Percentiles rank a stretch among this genome's conserved stretches.
phyloP scores from a whole-genome alignment of 2,113 vertebrate species.

The Odontesthes bonariensis region DNA sequence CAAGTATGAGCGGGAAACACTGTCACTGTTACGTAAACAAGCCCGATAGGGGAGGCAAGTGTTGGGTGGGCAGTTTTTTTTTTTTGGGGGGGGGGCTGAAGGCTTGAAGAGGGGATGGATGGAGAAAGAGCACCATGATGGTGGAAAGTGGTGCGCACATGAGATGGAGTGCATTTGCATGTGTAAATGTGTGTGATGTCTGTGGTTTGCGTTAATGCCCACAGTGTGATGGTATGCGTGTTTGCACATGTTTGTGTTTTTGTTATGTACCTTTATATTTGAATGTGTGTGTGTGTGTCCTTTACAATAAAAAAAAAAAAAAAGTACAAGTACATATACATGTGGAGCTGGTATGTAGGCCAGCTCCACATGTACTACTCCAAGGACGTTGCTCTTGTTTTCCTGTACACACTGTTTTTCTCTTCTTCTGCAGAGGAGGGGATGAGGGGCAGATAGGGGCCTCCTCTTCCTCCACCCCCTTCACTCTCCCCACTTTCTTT shows the following conservation, averaged over 20 bases:
- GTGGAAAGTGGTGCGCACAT: slow-evolving; percentile 3
- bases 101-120: slow-evolving; percentile 9
- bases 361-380: slow-evolving; percentile 52
- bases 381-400: slow-evolving; percentile 66
- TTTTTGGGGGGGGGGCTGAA: neutral
- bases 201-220: neutral
- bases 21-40: slow-evolving; percentile 76
- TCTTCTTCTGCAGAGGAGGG: slow-evolving; percentile 23
- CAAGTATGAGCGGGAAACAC: slow-evolving; percentile 75
- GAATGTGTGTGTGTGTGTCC: slow-evolving; percentile 11
- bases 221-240: neutral
- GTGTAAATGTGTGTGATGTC: neutral
- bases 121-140: slow-evolving; percentile 19
- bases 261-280: slow-evolving; percentile 10
- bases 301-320: slow-evolving; percentile 46
- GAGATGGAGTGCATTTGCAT: slow-evolving; percentile 10
- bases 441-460: slow-evolving; percentile 27
- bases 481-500: slow-evolving; percentile 29
- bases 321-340: neutral
- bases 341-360: slow-evolving; percentile 16
- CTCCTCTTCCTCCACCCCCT: slow-evolving; percentile 21
- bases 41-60: slow-evolving; percentile 56
- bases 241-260: slow-evolving; percentile 37
- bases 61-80: slow-evolving; percentile 11
- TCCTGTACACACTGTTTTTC: slow-evolving; percentile 71